Conservation (phyloP, 2,888 invertebrate genomes). For the Drosophila meridiana region DNA sequence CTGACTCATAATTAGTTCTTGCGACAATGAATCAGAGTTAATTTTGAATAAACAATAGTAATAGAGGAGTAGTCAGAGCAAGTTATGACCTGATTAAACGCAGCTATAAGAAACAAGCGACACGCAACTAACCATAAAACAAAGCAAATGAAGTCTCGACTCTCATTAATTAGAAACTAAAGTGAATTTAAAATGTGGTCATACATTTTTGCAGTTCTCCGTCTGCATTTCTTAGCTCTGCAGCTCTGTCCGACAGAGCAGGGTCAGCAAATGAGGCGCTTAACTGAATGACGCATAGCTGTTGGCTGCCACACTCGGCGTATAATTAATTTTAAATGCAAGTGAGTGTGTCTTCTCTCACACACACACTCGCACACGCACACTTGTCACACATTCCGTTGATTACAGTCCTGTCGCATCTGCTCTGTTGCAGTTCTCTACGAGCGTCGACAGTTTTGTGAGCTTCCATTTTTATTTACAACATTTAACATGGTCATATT, state of each 20-base stretch:
- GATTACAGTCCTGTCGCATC: constrained; percentile 9
- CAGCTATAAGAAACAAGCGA: constrained; percentile 1
- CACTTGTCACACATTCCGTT: constrained; percentile 14
- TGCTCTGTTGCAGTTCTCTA: constrained; percentile 10
- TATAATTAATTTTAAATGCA: constrained; percentile 77
- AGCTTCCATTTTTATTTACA: constrained; percentile 51
- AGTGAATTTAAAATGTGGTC: constrained; percentile 29
- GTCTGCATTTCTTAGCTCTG: constrained; percentile 12
- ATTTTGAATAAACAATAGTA: constrained; percentile 2
- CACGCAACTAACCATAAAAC: constrained; percentile 13
- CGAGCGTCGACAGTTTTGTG: constrained; percentile 55
- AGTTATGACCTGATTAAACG: constrained; percentile 1
- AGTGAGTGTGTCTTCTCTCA: constrained; percentile 21
- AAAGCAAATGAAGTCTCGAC: constrained; percentile 44
- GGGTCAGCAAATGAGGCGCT: constrained; percentile 62
- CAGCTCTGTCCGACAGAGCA: constrained; percentile 5
- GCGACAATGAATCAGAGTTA: background rate
- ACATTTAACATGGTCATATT: constrained; percentile 55
- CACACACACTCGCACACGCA: constrained; percentile 1
- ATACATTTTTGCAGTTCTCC: constrained; percentile 26
- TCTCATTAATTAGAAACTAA: constrained; percentile 60
- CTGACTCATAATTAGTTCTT: background rate
- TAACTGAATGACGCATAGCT: constrained; percentile 65
- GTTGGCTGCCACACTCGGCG: constrained; percentile 63
- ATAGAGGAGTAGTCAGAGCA: background rate